Percentiles rank a stretch among this genome's conserved stretches.
Conservation (phyloP, 2,888 invertebrate genomes). For the Selenia dentaria region DNA sequence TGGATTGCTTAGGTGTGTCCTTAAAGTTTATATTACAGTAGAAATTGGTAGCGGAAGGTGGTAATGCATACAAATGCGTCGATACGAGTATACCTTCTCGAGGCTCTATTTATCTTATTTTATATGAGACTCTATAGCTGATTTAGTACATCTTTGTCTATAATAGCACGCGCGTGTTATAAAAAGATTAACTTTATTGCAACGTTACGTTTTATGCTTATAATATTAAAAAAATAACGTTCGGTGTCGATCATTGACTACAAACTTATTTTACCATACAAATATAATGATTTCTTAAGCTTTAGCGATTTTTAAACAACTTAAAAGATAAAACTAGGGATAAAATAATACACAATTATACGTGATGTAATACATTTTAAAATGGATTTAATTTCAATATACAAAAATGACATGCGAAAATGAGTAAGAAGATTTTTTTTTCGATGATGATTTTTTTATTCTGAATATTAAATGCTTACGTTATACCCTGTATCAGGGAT, state of each 20-base stretch:
- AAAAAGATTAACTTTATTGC: conserved; percentile 17
- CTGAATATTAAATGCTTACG: too few relatives aligned
- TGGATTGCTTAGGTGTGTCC: conserved; percentile 4
- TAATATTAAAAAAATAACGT: background rate
- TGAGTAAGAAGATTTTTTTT: too few relatives aligned
- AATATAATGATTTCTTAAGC: too few relatives aligned
- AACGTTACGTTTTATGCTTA: conserved; percentile 10
- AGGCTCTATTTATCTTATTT: conserved; percentile 14
- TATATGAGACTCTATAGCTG: conserved; percentile 9
- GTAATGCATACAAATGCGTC: conserved; percentile 23
- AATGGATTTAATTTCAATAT: too few relatives aligned
- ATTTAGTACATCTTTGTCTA: conserved; percentile 9
- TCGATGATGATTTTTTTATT: too few relatives aligned
- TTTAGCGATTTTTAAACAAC: too few relatives aligned
- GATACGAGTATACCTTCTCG: conserved; percentile 7
- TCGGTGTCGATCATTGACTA: background rate
- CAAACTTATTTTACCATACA: too few relatives aligned
- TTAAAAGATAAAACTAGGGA: too few relatives aligned
- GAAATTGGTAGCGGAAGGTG: conserved; percentile 22
- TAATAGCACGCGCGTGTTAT: conserved; percentile 11
- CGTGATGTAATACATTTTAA: too few relatives aligned
- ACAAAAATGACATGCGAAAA: too few relatives aligned
- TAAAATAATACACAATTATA: too few relatives aligned
- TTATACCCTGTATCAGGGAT: too few relatives aligned
- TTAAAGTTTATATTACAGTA: background rate